Evolutionary conservation across 35 echinoderm and acorn worm species (phyloP).

Genomic region (Ophiothrix spiculata): DNA sequence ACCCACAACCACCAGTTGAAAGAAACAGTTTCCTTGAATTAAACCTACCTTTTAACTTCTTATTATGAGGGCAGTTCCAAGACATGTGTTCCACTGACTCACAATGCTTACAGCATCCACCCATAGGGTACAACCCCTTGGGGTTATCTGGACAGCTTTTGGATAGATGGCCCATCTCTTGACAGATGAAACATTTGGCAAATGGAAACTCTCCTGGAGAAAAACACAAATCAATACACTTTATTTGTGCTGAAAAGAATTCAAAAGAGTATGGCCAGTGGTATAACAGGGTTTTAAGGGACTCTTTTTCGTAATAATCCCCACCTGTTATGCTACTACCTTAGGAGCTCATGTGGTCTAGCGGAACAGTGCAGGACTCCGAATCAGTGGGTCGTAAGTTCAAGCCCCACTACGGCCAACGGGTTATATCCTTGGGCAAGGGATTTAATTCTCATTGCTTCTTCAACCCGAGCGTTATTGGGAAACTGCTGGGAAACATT

Average conservation of each 20-base stretch:
- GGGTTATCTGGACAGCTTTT: slow-evolving; percentile 93
- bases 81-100: slow-evolving; percentile 90
- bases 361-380: too few species aligned
- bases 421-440: too few species aligned
- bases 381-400: too few species aligned
- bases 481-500: too few species aligned
- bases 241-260: not conserved
- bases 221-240: not conserved
- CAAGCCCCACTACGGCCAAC: too few species aligned
- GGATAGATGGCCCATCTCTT: slow-evolving; percentile 76
- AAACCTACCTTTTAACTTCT: slow-evolving; percentile 51
- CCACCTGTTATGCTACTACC: not conserved
- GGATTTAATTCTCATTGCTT: too few species aligned
- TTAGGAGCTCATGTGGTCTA: not conserved
- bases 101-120: slow-evolving; percentile 82
- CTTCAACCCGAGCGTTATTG: too few species aligned
- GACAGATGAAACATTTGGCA: slow-evolving; percentile 87
- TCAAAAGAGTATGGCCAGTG: not conserved
- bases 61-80: slow-evolving; percentile 52
- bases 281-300: too few species aligned
- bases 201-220: slow-evolving; percentile 64
- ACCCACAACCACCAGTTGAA: not conserved
- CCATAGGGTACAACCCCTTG: slow-evolving; percentile 78
- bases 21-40: not conserved
- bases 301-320: not conserved